Conservation (phyloP, 2,888 invertebrate genomes). For the Mellilla xanthometata region DNA sequence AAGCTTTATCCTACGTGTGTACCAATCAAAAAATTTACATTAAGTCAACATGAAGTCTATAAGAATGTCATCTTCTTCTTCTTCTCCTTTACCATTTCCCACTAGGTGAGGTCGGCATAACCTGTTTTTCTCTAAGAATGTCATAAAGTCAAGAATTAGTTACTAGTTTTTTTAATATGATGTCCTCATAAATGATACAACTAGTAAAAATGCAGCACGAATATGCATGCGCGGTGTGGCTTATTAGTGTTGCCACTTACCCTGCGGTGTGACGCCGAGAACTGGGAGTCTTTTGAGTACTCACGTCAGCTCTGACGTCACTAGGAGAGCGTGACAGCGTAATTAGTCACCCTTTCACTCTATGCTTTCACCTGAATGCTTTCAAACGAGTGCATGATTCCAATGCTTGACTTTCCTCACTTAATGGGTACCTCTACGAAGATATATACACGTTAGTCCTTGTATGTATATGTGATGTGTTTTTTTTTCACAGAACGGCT, state of each 20-base stretch:
- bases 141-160: too few species aligned
- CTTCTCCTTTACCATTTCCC: too few species aligned
- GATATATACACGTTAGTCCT: too few species aligned
- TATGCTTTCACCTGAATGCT: too few species aligned
- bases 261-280: conserved; percentile 8
- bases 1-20: too few species aligned
- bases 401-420: neutral
- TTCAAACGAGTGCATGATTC: conserved; percentile 9
- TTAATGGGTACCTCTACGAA: neutral
- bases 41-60: too few species aligned
- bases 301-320: conserved; percentile 9
- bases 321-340: conserved; percentile 10
- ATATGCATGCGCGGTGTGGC: conserved; percentile 1
- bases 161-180: neutral
- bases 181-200: neutral
- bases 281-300: conserved; percentile 7
- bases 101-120: too few species aligned
- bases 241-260: conserved; percentile 17
- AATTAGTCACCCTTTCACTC: conserved; percentile 23
- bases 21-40: too few species aligned
- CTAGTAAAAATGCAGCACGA: neutral
- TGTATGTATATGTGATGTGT: too few species aligned
- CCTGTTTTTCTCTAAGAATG: too few species aligned
- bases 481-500: too few species aligned
- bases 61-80: too few species aligned